phyloP scores from a whole-genome alignment of 64 coral and sea anemone species.

The Montipora efflorescens region DNA sequence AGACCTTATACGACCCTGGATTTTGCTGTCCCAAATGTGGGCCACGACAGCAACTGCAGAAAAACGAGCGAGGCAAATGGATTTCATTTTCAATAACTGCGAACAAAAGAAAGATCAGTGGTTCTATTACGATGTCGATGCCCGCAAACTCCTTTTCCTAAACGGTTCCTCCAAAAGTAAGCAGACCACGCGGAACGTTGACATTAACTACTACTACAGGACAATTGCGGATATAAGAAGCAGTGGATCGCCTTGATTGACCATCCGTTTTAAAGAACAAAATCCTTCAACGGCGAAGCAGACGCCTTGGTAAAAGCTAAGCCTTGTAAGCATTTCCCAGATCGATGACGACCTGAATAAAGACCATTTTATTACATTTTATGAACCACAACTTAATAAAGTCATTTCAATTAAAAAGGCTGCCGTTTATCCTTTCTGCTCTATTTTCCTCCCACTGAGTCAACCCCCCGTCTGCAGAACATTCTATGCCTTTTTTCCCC shows the following conservation, averaged over 20 bases:
- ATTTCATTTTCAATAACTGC: slow-evolving; percentile 1
- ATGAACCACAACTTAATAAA: not conserved
- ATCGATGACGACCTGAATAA: not conserved
- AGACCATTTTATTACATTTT: not conserved
- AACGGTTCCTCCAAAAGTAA: not conserved
- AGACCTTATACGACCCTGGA: not conserved
- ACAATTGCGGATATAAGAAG: not conserved
- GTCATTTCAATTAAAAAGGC: not conserved
- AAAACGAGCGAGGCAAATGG: not conserved
- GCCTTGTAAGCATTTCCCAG: not conserved
- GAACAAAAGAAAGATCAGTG: not conserved
- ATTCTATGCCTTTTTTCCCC: not conserved
- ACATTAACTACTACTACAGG: not conserved
- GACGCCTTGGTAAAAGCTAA: not conserved
- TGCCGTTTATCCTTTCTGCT: not conserved
- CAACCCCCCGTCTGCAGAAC: not conserved
- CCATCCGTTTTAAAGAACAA: not conserved
- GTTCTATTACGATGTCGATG: not conserved
- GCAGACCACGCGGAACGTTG: not conserved
- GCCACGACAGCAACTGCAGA: not conserved
- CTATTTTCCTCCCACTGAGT: not conserved
- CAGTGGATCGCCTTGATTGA: not conserved
- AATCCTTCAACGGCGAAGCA: not conserved
- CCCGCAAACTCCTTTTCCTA: not conserved
- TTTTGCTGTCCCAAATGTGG: slow-evolving; percentile 3